Base-by-base conservation (phyloP, 2,113 vertebrate species). In the Gavia stellata region DNA sequence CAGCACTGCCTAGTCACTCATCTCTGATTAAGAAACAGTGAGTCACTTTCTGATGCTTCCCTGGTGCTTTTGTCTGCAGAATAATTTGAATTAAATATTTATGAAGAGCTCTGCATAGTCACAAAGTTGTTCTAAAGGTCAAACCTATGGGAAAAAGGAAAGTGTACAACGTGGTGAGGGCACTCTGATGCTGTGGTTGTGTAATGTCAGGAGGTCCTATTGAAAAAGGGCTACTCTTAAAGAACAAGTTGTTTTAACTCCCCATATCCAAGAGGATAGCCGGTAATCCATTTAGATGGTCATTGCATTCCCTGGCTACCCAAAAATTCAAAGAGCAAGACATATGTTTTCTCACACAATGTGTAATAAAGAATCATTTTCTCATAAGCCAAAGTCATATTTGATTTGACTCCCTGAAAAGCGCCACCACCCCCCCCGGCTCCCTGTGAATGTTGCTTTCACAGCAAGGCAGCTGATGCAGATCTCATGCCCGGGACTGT, bases 1-100 rank as follows among this genome's bases (percentile, higher is more conserved):
- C 70, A 67, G 92, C 74, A 40, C 62, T 71, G 38, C 73, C 55
- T 63, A 34, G 44, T 77, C 90, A 59, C 66, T 91, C 62, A 26
- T 75, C 78, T 59, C 90, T 81, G 86, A 90, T 70, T 81, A 72
- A 92, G 81, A 75, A 95, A 38, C 40, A 63, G 82, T 95, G 93
- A 97, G 72, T 96, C 96, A 96, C 81, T 85, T 95, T 96, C 89
- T 95, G 61, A 81, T 68, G 95, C 72, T 92, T 84, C 65, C 56
- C 63, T 2, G 5, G 52, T 13, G 75, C 47, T 81, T 92, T 72
- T 86, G 55, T 50, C 81, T 89, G 59, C 56, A 40, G 77, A 91
- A 84, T 91, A 94, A 94, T 84, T 89, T 4, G 2, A 91, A 92
- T 96, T 89, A 96, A 95, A 91, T 89, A 97, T 96, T 96, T 88